A percentile compares a stretch with the other conserved stretches of the same genome.
phyloP scores from a whole-genome alignment of 2,113 vertebrate species.

The Lamprologus speciosus region DNA sequence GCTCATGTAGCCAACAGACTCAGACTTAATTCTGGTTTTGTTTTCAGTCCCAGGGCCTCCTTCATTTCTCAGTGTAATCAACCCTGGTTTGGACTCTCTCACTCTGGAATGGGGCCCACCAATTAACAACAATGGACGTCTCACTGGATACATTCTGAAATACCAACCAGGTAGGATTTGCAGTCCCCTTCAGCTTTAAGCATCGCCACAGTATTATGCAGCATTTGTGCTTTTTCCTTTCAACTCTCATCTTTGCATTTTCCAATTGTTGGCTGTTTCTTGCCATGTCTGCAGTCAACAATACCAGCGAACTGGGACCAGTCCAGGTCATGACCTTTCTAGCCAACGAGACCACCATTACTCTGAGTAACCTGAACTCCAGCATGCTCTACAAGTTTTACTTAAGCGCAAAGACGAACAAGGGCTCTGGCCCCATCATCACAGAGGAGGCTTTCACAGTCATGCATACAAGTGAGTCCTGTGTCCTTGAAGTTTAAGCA shows the following conservation, averaged over 20 bases:
- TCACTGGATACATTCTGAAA: slow-evolving; percentile 83
- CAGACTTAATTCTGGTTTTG: neutral
- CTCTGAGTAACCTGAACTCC: slow-evolving; percentile 81
- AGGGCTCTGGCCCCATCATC: slow-evolving; percentile 79
- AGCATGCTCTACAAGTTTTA: slow-evolving; percentile 93
- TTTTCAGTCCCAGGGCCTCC: slow-evolving; percentile 83
- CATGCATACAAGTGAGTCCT: slow-evolving; percentile 87
- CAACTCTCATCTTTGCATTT: neutral
- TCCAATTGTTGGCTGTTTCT: neutral
- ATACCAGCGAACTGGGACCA: slow-evolving; percentile 81
- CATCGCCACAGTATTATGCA: neutral
- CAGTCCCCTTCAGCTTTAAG: too few species aligned
- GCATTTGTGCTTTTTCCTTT: neutral
- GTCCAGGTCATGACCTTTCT: slow-evolving; percentile 74
- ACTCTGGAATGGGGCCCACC: slow-evolving; percentile 89
- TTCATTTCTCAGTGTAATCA: slow-evolving; percentile 75
- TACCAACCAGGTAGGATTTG: slow-evolving; percentile 78
- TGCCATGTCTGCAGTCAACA: slow-evolving; percentile 72
- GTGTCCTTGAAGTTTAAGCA: neutral
- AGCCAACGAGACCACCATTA: slow-evolving; percentile 82
- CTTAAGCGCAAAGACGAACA: slow-evolving; percentile 81
- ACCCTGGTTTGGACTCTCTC: slow-evolving; percentile 80
- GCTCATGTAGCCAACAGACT: too few species aligned
- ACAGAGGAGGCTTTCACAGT: slow-evolving; percentile 82
- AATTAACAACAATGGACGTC: slow-evolving; percentile 78